A percentile compares a stretch with the other conserved stretches of the same genome.
Conservation (phyloP, 1,140 invertebrate species). For the Drosophila elegans region DNA sequence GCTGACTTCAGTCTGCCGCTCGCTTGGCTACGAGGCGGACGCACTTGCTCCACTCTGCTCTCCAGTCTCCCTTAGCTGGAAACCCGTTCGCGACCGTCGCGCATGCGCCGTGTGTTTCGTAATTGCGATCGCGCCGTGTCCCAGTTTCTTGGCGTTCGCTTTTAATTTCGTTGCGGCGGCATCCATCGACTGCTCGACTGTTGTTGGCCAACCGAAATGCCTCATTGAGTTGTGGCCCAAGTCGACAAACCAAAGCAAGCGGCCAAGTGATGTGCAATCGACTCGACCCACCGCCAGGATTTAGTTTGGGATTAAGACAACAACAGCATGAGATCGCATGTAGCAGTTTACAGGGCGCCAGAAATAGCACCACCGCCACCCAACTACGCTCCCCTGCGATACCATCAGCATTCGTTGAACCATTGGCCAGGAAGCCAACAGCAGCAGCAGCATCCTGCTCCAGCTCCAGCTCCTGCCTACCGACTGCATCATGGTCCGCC, state of each 20-base stretch:
- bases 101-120: conserved; percentile 77
- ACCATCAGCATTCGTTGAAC: conserved; percentile 39
- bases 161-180: conserved; percentile 68
- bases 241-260: conserved; percentile 38
- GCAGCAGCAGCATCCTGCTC: conserved; percentile 15
- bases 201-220: conserved; percentile 49
- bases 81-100: conserved; percentile 61
- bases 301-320: conserved; percentile 41
- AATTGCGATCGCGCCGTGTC: conserved; percentile 63
- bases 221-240: conserved; percentile 61
- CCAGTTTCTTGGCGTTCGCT: conserved; percentile 74
- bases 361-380: conserved; percentile 46
- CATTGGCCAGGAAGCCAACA: conserved; percentile 27
- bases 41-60: conserved; percentile 40
- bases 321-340: conserved; percentile 83
- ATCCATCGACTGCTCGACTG: conserved; percentile 30
- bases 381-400: conserved; percentile 46
- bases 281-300: conserved; percentile 41
- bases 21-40: conserved; percentile 77
- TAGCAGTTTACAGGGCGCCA: conserved; percentile 72
- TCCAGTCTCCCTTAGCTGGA: conserved; percentile 14
- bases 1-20: conserved; percentile 78
- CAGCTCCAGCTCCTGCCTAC: background rate
- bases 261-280: conserved; percentile 76
- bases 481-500: conserved; percentile 28